Evolutionary conservation across 1,140 invertebrate species (phyloP).

Genomic region (Zelostemma sp.): DNA sequence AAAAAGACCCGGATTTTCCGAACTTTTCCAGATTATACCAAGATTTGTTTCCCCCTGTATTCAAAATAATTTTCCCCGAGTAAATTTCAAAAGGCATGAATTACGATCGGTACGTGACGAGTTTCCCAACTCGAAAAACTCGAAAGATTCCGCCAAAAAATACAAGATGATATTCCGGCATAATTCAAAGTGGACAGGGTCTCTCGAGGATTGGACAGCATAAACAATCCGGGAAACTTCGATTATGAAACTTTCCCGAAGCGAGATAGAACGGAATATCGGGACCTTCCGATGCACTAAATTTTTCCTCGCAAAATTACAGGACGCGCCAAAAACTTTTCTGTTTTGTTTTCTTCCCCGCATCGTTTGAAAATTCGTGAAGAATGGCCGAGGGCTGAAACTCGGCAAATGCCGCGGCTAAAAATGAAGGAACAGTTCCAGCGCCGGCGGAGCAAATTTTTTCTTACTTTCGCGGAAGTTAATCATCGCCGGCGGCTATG

Average conservation of each 20-base stretch:
- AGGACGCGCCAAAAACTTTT: slow-evolving; percentile 14
- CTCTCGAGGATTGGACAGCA: slow-evolving; percentile 52
- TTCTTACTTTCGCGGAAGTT: slow-evolving; percentile 36
- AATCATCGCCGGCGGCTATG: slow-evolving; percentile 38
- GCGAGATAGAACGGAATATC: slow-evolving; percentile 49
- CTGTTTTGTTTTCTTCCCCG: not conserved
- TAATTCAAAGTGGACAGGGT: slow-evolving; percentile 43
- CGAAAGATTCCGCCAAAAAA: slow-evolving; percentile 23
- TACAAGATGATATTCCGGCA: slow-evolving; percentile 38
- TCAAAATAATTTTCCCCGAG: not conserved
- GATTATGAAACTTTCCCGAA: slow-evolving; percentile 67
- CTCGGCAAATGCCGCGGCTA: not conserved
- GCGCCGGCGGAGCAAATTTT: slow-evolving; percentile 8
- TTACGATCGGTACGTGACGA: slow-evolving; percentile 2
- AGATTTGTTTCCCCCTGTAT: not conserved
- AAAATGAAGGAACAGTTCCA: not conserved
- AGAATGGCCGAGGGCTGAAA: not conserved
- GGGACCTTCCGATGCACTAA: slow-evolving; percentile 41
- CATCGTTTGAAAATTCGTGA: not conserved
- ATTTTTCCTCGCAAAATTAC: slow-evolving; percentile 47
- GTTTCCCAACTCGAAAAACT: slow-evolving; percentile 14
- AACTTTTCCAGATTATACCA: not conserved
- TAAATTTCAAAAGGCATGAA: not conserved
- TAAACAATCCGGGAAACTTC: slow-evolving; percentile 68
- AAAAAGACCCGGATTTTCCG: not conserved